phyloP scores from a whole-genome alignment of 1,140 invertebrate species.

The Megathymus violae region DNA sequence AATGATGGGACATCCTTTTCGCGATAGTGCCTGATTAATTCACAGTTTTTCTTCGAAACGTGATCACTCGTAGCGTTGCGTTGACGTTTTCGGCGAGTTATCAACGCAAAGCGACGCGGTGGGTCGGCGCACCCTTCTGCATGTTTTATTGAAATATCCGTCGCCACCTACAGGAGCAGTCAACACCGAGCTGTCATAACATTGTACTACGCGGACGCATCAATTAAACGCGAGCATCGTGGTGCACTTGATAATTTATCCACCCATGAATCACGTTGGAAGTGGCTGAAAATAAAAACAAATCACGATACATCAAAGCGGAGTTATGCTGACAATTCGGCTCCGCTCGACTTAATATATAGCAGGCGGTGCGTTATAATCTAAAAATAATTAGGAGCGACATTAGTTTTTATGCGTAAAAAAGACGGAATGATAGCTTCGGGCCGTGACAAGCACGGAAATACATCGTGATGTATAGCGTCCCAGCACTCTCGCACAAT shows the following conservation, averaged over 20 bases:
- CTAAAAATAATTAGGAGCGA: conserved; percentile 82
- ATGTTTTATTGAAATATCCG: conserved; percentile 17
- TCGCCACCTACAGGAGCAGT: conserved; percentile 36
- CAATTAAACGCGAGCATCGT: conserved; percentile 69
- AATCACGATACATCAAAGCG: conserved; percentile 80
- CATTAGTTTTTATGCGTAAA: conserved; percentile 82
- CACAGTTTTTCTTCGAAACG: conserved; percentile 77
- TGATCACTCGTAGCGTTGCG: conserved; percentile 55
- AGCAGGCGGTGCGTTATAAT: conserved; percentile 78
- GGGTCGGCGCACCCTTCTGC: not conserved
- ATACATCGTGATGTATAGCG: conserved; percentile 74
- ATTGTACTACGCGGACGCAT: conserved; percentile 63
- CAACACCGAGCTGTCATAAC: conserved; percentile 63
- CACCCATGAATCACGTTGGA: conserved; percentile 74
- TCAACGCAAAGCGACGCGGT: conserved; percentile 26
- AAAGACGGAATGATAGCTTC: conserved; percentile 69
- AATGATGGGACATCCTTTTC: conserved; percentile 62
- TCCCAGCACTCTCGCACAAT: conserved; percentile 57
- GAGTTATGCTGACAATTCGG: conserved; percentile 82
- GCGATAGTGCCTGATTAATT: conserved; percentile 72
- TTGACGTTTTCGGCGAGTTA: conserved; percentile 64
- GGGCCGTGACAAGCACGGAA: conserved; percentile 65
- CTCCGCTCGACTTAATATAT: conserved; percentile 76
- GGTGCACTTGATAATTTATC: conserved; percentile 71
- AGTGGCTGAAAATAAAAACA: conserved; percentile 79